These are phyloP conservation scores for Sebastes matsubarae DNA, from an alignment of 2,797 vertebrate genomes.

Conservation along the genomic window DNA sequence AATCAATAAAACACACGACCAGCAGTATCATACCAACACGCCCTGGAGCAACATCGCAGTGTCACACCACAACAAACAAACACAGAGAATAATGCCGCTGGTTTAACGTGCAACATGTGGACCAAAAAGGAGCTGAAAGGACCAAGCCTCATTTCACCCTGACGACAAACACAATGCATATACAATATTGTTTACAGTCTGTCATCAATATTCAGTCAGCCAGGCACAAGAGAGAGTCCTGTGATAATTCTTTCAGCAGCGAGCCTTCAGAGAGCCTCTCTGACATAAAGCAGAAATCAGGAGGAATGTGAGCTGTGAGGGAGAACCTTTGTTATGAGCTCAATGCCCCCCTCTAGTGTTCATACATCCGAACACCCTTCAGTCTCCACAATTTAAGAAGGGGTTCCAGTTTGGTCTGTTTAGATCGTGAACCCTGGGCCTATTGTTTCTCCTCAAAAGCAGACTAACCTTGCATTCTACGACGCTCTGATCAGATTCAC, in stretches of 20 bases:
- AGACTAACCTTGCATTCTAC: slow-evolving; percentile 95
- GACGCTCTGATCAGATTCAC: slow-evolving; percentile 98
- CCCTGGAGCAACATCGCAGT: not conserved
- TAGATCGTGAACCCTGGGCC: not conserved
- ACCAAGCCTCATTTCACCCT: not conserved
- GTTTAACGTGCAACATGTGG: not conserved
- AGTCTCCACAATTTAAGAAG: not conserved
- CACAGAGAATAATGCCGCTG: not conserved
- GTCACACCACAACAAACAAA: slow-evolving; percentile 5
- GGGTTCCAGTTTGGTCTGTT: not conserved
- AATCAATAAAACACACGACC: slow-evolving; percentile 76
- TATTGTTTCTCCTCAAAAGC: not conserved
- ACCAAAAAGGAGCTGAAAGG: not conserved
- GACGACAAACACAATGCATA: slow-evolving; percentile 8
- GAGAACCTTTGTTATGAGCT: slow-evolving; percentile 28
- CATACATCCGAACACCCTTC: not conserved
- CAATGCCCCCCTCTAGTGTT: slow-evolving; percentile 86
- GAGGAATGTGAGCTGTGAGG: slow-evolving; percentile 58
- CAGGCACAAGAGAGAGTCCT: slow-evolving; percentile 70
- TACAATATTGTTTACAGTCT: slow-evolving; percentile 65
- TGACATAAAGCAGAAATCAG: slow-evolving; percentile 81
- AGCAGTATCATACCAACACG: slow-evolving; percentile 13
- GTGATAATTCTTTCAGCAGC: slow-evolving; percentile 79
- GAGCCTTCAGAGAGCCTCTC: slow-evolving; percentile 64
- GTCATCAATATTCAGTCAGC: slow-evolving; percentile 78